Percentiles rank a stretch among this genome's conserved stretches.
Conservation (phyloP, 2,888 invertebrate genomes). For the Perdita meconis region DNA sequence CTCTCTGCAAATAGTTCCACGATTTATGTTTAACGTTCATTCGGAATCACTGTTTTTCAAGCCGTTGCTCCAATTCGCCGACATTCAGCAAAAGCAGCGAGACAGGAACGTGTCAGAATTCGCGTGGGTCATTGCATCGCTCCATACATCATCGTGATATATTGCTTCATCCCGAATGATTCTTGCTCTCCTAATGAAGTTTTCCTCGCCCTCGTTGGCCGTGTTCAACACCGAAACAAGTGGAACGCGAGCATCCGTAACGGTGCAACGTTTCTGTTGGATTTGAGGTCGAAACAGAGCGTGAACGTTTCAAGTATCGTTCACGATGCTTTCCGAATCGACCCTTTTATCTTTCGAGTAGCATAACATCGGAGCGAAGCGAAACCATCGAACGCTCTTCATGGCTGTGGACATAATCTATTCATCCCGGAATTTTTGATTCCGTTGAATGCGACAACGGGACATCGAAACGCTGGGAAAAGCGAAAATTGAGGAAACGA, state of each 20-base stretch:
- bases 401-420: too few relatives aligned
- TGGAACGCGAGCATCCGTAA: not conserved
- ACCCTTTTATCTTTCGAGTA: too few relatives aligned
- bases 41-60: too few relatives aligned
- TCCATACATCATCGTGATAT: conserved; percentile 27
- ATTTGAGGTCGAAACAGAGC: not conserved
- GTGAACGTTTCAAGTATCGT: not conserved
- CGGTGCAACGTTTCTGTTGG: not conserved
- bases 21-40: too few relatives aligned
- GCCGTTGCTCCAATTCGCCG: too few relatives aligned
- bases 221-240: not conserved
- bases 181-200: not conserved
- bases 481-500: conserved; percentile 44
- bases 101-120: not conserved
- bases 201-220: not conserved
- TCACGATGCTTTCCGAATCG: not conserved
- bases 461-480: conserved; percentile 49
- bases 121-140: not conserved
- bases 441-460: conserved; percentile 34
- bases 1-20: too few relatives aligned
- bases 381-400: too few relatives aligned
- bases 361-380: too few relatives aligned
- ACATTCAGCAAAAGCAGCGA: not conserved
- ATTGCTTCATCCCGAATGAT: conserved; percentile 24
- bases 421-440: too few relatives aligned